Conservation (phyloP, 2,888 invertebrate species). For the Xestia rhomboidea region DNA sequence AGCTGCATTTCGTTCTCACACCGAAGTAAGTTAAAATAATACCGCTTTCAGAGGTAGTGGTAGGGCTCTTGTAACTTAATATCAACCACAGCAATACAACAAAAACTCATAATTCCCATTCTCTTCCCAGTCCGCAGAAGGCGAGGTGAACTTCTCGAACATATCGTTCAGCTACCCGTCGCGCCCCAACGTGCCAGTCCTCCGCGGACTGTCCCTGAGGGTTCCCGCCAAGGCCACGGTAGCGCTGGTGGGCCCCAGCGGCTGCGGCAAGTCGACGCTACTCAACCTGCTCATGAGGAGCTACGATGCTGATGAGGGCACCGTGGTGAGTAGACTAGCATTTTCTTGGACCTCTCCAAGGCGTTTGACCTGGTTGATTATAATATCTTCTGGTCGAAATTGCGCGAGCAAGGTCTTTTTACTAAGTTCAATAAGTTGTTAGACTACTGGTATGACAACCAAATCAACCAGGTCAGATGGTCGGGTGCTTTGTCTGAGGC, state of each 20-base stretch:
- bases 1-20: neutral
- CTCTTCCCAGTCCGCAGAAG: slow-evolving; percentile 87
- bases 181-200: slow-evolving; percentile 92
- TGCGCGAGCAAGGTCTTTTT: too few species aligned
- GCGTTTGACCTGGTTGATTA: too few species aligned
- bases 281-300: slow-evolving; percentile 94
- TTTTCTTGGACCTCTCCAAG: neutral
- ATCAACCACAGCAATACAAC: neutral
- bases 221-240: slow-evolving; percentile 92
- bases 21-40: neutral
- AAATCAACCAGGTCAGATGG: too few species aligned
- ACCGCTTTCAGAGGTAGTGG: neutral
- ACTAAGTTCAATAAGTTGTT: too few species aligned
- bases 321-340: slow-evolving; percentile 80
- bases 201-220: slow-evolving; percentile 92
- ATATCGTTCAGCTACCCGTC: slow-evolving; percentile 95
- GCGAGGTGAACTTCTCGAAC: slow-evolving; percentile 92
- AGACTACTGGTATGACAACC: too few species aligned
- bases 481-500: too few species aligned
- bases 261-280: slow-evolving; percentile 95
- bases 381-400: too few species aligned
- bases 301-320: slow-evolving; percentile 93
- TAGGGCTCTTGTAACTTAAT: neutral
- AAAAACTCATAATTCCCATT: neutral
- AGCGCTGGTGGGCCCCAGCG: slow-evolving; percentile 93